A percentile compares a stretch with the other conserved stretches of the same genome.
Conservation (phyloP, 53 echinoderm and acorn worm species). For the Temnopleurus reevesii region DNA sequence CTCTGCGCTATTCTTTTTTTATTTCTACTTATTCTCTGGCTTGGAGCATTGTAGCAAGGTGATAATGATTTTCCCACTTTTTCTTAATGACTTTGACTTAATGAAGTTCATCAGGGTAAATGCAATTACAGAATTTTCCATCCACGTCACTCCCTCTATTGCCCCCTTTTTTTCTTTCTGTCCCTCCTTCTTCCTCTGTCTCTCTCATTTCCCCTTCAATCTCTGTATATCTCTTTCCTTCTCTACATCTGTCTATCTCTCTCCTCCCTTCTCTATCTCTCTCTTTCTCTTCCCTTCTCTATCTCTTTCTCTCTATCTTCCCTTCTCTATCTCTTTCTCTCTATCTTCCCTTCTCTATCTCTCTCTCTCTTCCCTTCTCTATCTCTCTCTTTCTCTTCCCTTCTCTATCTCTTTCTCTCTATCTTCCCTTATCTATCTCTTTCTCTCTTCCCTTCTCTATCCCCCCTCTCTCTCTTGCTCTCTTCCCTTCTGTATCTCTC, state of each 20-base stretch:
- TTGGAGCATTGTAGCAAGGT: not conserved
- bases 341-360: not conserved
- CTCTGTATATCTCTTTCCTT: not conserved
- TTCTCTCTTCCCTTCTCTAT: not conserved
- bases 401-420: not conserved
- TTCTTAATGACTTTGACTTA: not conserved
- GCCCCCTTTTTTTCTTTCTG: not conserved
- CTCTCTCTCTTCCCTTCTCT: not conserved
- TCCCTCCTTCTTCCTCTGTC: not conserved
- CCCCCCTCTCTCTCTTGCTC: not conserved
- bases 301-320: not conserved
- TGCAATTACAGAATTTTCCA: not conserved
- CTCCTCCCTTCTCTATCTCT: not conserved
- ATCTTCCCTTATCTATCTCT: not conserved
- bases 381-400: not conserved
- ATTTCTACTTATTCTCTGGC: too few relatives aligned
- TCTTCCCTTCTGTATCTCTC: not conserved
- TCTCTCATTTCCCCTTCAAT: not conserved
- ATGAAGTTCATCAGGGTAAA: not conserved
- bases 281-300: not conserved
- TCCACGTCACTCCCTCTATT: not conserved
- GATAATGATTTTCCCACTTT: slow-evolving; percentile 8
- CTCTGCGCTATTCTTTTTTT: not conserved
- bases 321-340: not conserved
- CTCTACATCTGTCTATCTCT: not conserved